Percentiles rank a stretch among this genome's conserved stretches.
These are phyloP conservation scores for Melieria crassipennis DNA, from an alignment of 2,888 invertebrate species.

Conservation along the genomic window DNA sequence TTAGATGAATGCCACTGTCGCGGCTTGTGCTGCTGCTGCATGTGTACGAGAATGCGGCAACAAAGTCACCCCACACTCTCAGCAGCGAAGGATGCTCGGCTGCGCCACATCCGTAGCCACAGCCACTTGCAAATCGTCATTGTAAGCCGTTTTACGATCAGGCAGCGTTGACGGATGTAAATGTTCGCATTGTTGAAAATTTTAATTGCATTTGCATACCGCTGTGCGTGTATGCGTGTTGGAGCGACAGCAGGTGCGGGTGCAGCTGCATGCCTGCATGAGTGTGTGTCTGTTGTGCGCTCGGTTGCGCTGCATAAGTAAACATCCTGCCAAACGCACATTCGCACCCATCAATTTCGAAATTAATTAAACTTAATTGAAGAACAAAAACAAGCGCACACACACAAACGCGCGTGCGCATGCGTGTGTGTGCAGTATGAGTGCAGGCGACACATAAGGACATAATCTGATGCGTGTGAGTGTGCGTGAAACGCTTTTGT, in stretches of 20 bases:
- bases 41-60: not conserved
- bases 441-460: not conserved
- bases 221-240: conserved; percentile 2
- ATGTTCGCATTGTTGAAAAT: conserved; percentile 61
- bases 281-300: conserved; percentile 19
- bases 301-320: conserved; percentile 18
- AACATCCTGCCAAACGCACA: conserved; percentile 34
- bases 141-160: conserved; percentile 10
- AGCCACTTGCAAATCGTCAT: not conserved
- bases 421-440: not conserved
- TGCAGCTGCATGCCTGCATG: conserved; percentile 5
- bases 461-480: too few species aligned
- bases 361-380: conserved; percentile 60
- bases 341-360: conserved; percentile 56
- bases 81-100: too few species aligned
- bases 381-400: conserved; percentile 50
- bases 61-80: not conserved
- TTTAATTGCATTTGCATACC: conserved; percentile 60
- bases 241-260: conserved; percentile 38
- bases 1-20: not conserved
- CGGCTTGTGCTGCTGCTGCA: not conserved
- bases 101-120: too few species aligned
- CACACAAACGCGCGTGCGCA: conserved; percentile 4
- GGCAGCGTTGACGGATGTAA: conserved; percentile 50
- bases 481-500: too few species aligned